These are phyloP conservation scores for Capitulum mitella DNA, from an alignment of 2,888 invertebrate genomes.

Conservation along the genomic window DNA sequence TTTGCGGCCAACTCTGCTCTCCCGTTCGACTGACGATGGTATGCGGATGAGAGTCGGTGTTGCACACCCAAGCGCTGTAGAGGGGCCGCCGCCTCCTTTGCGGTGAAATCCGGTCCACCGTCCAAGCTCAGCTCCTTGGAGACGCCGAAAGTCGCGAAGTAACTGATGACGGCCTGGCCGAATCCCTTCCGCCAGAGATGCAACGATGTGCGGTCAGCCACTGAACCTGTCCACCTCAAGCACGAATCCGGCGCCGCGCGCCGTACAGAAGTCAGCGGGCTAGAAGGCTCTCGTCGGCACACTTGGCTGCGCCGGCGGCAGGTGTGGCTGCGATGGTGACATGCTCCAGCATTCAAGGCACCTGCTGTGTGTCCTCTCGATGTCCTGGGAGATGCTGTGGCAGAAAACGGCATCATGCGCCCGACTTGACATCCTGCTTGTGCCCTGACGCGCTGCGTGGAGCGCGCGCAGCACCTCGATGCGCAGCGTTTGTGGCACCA, in stretches of 20 bases:
- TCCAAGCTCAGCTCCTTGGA: slow-evolving; percentile 27
- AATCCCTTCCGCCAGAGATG: slow-evolving; percentile 23
- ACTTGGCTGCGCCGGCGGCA: slow-evolving; percentile 26
- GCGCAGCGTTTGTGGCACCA: slow-evolving; percentile 25
- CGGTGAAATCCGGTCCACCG: slow-evolving; percentile 26
- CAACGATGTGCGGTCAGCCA: slow-evolving; percentile 27
- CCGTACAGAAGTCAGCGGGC: slow-evolving; percentile 23
- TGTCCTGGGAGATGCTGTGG: slow-evolving; percentile 25
- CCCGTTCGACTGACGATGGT: slow-evolving; percentile 29
- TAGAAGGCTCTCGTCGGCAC: slow-evolving; percentile 23
- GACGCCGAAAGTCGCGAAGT: slow-evolving; percentile 27
- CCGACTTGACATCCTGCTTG: neutral
- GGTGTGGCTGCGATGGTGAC: slow-evolving; percentile 30
- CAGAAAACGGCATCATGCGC: slow-evolving; percentile 24
- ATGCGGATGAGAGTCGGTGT: slow-evolving; percentile 25
- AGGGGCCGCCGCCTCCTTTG: slow-evolving; percentile 25
- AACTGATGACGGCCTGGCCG: slow-evolving; percentile 11
- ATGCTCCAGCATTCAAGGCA: slow-evolving; percentile 27
- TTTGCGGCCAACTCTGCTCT: slow-evolving; percentile 26
- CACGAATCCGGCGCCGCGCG: slow-evolving; percentile 22
- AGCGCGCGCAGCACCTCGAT: slow-evolving; percentile 21
- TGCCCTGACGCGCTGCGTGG: no score
- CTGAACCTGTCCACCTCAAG: no score
- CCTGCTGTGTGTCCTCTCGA: slow-evolving; percentile 9
- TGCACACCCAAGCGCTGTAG: slow-evolving; percentile 26